These are phyloP conservation scores for Bimastos eiseni DNA, from an alignment of 2,888 invertebrate species.

Conservation along the genomic window DNA sequence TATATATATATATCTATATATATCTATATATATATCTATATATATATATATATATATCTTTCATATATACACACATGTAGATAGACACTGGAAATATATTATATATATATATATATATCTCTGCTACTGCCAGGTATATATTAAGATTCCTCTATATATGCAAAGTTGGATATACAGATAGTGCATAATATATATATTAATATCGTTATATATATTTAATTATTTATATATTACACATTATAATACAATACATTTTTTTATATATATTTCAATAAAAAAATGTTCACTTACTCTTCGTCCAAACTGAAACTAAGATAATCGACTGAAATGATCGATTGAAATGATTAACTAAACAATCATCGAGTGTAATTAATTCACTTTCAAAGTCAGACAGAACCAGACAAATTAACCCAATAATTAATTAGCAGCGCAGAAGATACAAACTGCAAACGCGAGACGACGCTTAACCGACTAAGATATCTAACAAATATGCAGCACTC, in stretches of 20 bases:
- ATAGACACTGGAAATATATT: not conserved
- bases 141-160: not conserved
- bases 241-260: no score
- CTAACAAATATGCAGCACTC: not conserved
- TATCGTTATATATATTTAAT: no score
- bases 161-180: no score
- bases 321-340: no score
- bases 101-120: not conserved
- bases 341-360: not conserved
- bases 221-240: not conserved
- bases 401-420: not conserved
- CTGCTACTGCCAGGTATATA: not conserved
- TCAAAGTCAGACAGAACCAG: not conserved
- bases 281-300: not conserved
- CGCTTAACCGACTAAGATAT: not conserved
- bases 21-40: not conserved
- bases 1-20: not conserved
- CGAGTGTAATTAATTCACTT: not conserved
- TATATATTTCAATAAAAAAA: not conserved
- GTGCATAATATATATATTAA: no score
- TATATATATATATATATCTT: not conserved
- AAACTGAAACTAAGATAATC: not conserved
- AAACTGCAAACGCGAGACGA: no score
- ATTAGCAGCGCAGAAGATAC: no score
- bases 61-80: not conserved